Percentiles rank a stretch among this genome's conserved stretches.
Conservation (phyloP, 2,888 invertebrate genomes). For the Cenopis cana region DNA sequence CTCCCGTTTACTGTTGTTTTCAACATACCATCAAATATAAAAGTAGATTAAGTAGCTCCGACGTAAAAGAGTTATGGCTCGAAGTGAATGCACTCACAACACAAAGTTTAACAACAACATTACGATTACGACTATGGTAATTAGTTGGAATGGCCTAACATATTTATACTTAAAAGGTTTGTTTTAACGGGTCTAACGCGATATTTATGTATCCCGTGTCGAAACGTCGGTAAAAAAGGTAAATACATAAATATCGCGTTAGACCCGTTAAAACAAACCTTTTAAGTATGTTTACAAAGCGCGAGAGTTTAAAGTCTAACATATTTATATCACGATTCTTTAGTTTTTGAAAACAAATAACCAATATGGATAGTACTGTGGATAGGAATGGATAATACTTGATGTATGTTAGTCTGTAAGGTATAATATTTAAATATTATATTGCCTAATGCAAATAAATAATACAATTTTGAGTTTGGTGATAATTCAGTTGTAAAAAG, state of each 20-base stretch:
- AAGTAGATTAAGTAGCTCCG: background rate
- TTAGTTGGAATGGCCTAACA: slow-evolving; percentile 1
- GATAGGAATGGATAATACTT: too few relatives aligned
- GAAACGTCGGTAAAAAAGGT: too few relatives aligned
- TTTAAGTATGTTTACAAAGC: too few relatives aligned
- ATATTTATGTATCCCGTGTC: too few relatives aligned
- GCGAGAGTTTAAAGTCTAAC: too few relatives aligned
- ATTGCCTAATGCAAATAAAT: too few relatives aligned
- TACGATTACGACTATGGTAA: background rate
- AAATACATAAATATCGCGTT: too few relatives aligned
- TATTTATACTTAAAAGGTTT: too few relatives aligned
- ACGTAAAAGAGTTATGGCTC: background rate
- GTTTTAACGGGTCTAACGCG: too few relatives aligned
- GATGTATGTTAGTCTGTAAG: too few relatives aligned
- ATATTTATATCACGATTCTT: background rate
- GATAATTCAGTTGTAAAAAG: background rate
- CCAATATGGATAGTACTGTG: background rate
- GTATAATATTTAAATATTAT: too few relatives aligned
- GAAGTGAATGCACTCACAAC: background rate
- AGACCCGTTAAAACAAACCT: too few relatives aligned
- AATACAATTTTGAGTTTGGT: background rate
- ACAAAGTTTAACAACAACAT: slow-evolving; percentile 14
- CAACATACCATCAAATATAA: background rate
- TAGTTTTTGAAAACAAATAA: background rate
- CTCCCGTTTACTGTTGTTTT: background rate